A percentile compares a stretch with the other conserved stretches of the same genome.
Conservation (phyloP, 2,797 vertebrate genomes). For the Danio jaintianensis region DNA sequence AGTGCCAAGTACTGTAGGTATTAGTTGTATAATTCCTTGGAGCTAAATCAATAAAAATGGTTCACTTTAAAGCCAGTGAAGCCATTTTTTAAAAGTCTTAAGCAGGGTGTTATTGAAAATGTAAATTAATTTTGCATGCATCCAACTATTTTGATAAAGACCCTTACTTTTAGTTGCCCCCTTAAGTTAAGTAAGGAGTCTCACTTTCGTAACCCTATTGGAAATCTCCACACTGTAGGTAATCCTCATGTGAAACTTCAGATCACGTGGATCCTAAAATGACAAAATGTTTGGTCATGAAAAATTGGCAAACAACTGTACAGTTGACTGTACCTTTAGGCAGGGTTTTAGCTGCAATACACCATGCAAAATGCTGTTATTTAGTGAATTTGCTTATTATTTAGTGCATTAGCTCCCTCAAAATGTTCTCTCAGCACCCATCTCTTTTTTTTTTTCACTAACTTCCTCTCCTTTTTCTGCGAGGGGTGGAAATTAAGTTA, state of each 20-base stretch:
- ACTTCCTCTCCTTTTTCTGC: conserved; percentile 53
- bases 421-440: not conserved
- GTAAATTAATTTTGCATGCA: not conserved
- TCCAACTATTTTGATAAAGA: no score
- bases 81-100: not conserved
- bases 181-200: no score
- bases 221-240: no score
- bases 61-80: not conserved
- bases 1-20: not conserved
- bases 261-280: no score
- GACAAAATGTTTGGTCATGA: no score
- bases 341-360: not conserved
- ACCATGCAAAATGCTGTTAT: not conserved
- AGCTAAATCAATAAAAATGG: not conserved
- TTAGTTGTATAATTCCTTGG: not conserved
- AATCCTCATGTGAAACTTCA: no score
- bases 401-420: not conserved
- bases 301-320: not conserved
- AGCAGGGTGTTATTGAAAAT: no score
- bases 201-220: no score
- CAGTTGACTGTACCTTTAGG: not conserved
- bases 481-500: conserved; percentile 35
- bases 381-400: not conserved
- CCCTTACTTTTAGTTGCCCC: no score
- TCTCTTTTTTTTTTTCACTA: conserved; percentile 23